Conservation (phyloP, 2,113 vertebrate species). For the Paraplagusia blochii region DNA sequence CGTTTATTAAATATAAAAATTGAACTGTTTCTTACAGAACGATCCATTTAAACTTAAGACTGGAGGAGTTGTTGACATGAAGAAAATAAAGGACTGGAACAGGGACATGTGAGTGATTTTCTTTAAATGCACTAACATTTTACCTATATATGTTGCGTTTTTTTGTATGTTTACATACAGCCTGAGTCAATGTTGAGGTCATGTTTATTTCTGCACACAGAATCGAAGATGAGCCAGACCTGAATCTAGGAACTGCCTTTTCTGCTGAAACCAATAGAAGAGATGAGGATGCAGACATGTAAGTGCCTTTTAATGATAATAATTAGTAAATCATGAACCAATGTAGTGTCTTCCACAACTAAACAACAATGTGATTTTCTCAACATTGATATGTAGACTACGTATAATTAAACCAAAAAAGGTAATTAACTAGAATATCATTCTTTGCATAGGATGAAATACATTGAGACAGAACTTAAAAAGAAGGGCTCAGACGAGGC, state of each 20-base stretch:
- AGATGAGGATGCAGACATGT: constrained; percentile 99
- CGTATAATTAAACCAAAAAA: no score
- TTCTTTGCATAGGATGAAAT: constrained; percentile 88
- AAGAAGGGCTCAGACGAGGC: constrained; percentile 94
- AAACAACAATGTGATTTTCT: no score
- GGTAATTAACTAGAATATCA: not conserved
- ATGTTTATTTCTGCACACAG: constrained; percentile 59
- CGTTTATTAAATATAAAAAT: not conserved
- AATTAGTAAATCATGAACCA: no score
- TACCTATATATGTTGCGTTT: not conserved
- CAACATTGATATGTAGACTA: no score
- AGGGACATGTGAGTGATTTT: constrained; percentile 83
- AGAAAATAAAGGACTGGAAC: constrained; percentile 92
- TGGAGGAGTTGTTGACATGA: constrained; percentile 97
- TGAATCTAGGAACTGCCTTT: constrained; percentile 94
- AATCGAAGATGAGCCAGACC: constrained; percentile 89
- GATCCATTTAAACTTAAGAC: constrained; percentile 95
- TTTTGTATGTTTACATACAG: not conserved
- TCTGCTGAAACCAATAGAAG: constrained; percentile 96
- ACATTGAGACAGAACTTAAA: constrained; percentile 98
- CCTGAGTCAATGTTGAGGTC: not conserved
- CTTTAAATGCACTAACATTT: no score
- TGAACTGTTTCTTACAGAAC: constrained; percentile 73
- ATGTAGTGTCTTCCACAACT: no score
- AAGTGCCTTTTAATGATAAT: constrained; percentile 46